phyloP scores from a whole-genome alignment of 2,113 vertebrate genomes.

The Harpagus bidentatus region DNA sequence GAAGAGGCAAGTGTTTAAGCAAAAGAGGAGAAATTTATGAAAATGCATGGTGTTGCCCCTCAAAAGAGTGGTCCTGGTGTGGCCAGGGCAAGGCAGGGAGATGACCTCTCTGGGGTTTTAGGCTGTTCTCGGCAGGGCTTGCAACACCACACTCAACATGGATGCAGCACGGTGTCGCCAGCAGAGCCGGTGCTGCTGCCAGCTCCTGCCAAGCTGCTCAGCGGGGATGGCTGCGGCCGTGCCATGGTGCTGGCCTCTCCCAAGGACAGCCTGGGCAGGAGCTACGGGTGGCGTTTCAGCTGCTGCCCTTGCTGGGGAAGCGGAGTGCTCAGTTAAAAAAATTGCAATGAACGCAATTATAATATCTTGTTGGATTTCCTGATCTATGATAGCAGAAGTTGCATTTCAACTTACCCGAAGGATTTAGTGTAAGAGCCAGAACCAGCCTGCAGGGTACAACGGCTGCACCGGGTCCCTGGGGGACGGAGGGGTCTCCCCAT shows the following conservation, averaged over 20 bases:
- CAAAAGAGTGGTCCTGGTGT: neutral
- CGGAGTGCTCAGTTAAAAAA: neutral
- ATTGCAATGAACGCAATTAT: neutral
- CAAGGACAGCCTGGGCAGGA: neutral
- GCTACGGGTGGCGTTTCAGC: rapidly evolving
- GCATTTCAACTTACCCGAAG: neutral
- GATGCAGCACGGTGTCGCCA: neutral
- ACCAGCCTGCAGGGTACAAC: rapidly evolving
- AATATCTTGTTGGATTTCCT: neutral
- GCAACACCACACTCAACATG: neutral
- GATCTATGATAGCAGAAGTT: neutral
- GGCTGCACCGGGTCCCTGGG: neutral
- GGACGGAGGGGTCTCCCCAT: rapidly evolving
- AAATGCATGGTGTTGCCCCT: neutral
- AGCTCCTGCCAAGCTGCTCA: neutral
- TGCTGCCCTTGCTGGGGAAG: neutral
- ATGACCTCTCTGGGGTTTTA: neutral
- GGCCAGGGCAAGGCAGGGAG: neutral
- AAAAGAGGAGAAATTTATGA: neutral
- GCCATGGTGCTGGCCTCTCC: neutral
- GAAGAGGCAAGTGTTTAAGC: neutral
- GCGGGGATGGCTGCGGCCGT: rapidly evolving
- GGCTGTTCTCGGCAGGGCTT: neutral
- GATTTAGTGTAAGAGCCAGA: neutral
- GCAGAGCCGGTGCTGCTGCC: neutral